phyloP scores from a whole-genome alignment of 2,113 vertebrate species.

The Tringa solitaria region DNA sequence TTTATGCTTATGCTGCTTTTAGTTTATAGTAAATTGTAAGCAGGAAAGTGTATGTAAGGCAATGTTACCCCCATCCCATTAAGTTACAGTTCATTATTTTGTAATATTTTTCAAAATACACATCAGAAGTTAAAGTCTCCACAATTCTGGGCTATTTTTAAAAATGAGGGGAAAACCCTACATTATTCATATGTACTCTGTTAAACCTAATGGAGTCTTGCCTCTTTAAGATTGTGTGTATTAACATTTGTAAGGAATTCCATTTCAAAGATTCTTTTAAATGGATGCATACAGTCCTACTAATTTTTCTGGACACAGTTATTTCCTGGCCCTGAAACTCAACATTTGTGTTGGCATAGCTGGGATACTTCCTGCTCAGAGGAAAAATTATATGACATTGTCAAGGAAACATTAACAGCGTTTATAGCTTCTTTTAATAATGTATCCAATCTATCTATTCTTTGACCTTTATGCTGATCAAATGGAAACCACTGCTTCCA shows the following conservation, averaged over 20 bases:
- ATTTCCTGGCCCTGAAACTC: not conserved
- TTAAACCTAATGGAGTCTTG: not conserved
- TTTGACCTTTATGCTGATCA: slow-evolving; percentile 16
- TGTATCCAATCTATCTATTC: not conserved
- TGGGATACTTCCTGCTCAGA: slow-evolving; percentile 9
- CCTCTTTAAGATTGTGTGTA: not conserved
- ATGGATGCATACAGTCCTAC: not conserved
- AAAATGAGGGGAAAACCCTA: not conserved
- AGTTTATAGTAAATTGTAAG: not conserved
- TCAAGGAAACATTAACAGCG: slow-evolving; percentile 40
- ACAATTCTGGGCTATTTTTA: not conserved
- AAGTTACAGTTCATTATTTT: not conserved
- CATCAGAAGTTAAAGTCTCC: not conserved
- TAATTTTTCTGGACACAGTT: not conserved
- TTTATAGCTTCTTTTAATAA: slow-evolving; percentile 40
- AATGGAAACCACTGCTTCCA: not conserved
- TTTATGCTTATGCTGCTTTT: not conserved
- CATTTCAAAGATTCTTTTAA: not conserved
- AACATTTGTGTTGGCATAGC: not conserved
- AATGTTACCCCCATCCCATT: not conserved
- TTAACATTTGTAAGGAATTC: not conserved
- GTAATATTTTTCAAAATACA: not conserved
- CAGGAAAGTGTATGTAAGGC: not conserved
- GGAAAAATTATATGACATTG: slow-evolving; percentile 5
- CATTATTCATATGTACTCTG: not conserved